Evolutionary conservation across 1,140 invertebrate genomes (phyloP), one percentile per base, ranked within the genome.

Genomic region (Drosophila murphyi): DNA sequence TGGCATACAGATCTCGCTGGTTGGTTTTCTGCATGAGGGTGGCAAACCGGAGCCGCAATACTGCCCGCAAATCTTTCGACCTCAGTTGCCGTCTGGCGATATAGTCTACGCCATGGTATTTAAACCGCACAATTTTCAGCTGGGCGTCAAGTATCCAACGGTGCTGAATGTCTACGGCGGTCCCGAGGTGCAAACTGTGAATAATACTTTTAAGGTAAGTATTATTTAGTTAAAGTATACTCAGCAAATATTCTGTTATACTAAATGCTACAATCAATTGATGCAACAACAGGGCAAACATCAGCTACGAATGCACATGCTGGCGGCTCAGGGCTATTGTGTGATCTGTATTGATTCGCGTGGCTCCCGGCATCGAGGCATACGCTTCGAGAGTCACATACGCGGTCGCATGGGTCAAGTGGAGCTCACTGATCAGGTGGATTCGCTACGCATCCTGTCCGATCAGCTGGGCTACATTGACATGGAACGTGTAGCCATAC

Each of bases 91-190:
- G 69, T 95, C 95, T 8, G 97, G 96, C 32, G 95, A 96, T 61
- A 94, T 95, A 2, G 94, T 98, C 43, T 98, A 98, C 92, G 97
- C 97, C 3, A 97, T 99, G 96, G 95, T 99, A 55, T 98, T 98
- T 93, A 96, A 97, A 79, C 98, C 98, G 0, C 95, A 96, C 80
- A 96, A 96, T 92, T 96, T 95, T 80, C 94, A 96, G 81, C 92
- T 94, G 5, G 96, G 95, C 6, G 93, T 95, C 37, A 97, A 97
- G 70, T 98, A 98, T 94, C 98, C 99, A 2, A 98, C 98, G 1
- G 96, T 99, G 62, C 94, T 99, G 10, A 98, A 99, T 93, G 97
- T 99, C 12, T 99, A 99, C 92, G 99, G 98, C 31, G 98, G 99
- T 8, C 98, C 98, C 0, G 98, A 99, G 93, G 98, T 99, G 31